A percentile compares a stretch with the other conserved stretches of the same genome.
Evolutionary conservation across 64 coral and sea anemone species (phyloP).

Genomic region (Montipora efflorescens): DNA sequence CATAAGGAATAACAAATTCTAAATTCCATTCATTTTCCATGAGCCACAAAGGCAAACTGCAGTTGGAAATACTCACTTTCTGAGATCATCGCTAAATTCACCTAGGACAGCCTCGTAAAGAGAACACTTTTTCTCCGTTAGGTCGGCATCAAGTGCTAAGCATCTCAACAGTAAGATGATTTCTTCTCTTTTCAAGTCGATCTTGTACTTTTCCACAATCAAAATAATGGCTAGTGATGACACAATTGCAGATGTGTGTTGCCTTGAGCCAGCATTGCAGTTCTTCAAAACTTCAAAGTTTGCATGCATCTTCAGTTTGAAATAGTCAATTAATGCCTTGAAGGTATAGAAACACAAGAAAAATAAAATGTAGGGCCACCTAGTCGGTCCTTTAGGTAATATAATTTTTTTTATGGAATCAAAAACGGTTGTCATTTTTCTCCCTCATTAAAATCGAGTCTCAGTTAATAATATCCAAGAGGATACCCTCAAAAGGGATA

Average conservation of each 20-base stretch:
- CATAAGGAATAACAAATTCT: no score
- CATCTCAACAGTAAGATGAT: background rate
- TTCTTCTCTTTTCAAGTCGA: background rate
- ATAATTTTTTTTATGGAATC: no score
- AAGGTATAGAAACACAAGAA: background rate
- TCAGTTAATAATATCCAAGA: no score
- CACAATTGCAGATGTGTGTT: background rate
- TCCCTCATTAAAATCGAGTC: no score
- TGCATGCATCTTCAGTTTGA: background rate
- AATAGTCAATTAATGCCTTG: background rate
- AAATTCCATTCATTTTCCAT: no score
- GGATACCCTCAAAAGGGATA: no score
- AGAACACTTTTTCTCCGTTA: background rate
- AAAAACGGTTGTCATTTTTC: no score
- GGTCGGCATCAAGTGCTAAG: slow-evolving; percentile 5
- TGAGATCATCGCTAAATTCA: background rate
- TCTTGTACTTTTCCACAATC: background rate
- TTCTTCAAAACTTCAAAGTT: background rate
- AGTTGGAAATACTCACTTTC: background rate
- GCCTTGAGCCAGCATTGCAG: background rate
- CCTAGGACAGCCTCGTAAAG: background rate
- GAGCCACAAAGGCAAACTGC: no score
- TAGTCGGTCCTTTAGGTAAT: no score
- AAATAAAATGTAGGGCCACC: background rate
- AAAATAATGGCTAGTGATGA: background rate